Evolutionary conservation across 2,888 invertebrate genomes (phyloP).

Genomic region (Seira musarum): DNA sequence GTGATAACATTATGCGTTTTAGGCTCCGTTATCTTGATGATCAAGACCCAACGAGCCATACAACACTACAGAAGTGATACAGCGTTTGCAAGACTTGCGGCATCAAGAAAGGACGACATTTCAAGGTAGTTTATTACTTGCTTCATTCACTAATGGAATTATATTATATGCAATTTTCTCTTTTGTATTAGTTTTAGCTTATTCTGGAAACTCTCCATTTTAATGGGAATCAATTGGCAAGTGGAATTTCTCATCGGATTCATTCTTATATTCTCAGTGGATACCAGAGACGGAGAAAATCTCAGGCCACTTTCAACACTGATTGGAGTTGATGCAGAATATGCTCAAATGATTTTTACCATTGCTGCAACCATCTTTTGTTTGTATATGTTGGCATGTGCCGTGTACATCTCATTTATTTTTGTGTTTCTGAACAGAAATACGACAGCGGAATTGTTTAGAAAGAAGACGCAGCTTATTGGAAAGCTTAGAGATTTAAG

Average conservation of each 20-base stretch:
- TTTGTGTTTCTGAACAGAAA: too few species aligned
- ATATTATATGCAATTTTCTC: too few species aligned
- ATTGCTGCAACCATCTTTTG: neutral
- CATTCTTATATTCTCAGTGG: neutral
- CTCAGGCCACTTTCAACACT: neutral
- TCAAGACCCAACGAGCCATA: neutral
- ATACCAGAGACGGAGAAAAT: neutral
- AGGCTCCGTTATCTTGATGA: neutral
- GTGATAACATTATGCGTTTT: neutral
- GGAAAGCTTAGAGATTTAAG: too few species aligned
- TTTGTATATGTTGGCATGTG: neutral
- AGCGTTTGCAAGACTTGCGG: neutral
- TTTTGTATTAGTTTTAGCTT: neutral
- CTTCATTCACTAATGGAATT: too few species aligned
- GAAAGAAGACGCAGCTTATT: too few species aligned
- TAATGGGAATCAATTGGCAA: constrained; percentile 39
- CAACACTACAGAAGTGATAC: constrained; percentile 3
- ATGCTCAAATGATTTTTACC: neutral
- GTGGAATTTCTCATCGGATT: constrained; percentile 22
- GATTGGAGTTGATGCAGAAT: neutral
- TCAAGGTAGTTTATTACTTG: neutral
- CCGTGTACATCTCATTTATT: neutral
- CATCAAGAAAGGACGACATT: neutral
- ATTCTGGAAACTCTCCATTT: constrained; percentile 33
- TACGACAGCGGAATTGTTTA: too few species aligned